Evolutionary conservation across 2,888 invertebrate genomes (phyloP), one percentile per base, ranked within the genome.

Genomic region (Xanthorhoe spadicearia): DNA sequence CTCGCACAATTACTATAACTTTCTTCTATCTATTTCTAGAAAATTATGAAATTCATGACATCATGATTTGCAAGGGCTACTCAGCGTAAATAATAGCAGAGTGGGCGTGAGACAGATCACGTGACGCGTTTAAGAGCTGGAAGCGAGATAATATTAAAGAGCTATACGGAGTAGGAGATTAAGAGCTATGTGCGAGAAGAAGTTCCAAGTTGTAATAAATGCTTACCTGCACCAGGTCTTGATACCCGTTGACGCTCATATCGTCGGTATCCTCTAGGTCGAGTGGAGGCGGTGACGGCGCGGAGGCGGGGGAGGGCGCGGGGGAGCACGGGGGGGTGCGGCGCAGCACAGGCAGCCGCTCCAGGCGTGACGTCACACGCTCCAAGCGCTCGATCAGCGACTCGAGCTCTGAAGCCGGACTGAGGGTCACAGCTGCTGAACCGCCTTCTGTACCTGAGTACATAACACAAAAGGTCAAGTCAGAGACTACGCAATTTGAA

Each of bases 181-280:
- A n/a, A n/a, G n/a, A n/a, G n/a, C n/a, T n/a, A n/a, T 23, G 23
- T 23, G 23, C 23, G 4, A n/a, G n/a, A 28, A 28, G 5, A 28
- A 6, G 8, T 43, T 13, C 13, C 9, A 43, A 43, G 38, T 3
- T 43, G 48, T 48, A 15, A 15, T 15, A 15, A 48, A 17, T 17
- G 48, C 77, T 70, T 64, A 93, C 93, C 88, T 91, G 92, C 71
- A 97, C 84, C 72, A 97, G 94, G 83, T 96, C 96, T 81, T 95
- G 94, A 85, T 95, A 97, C 17, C 96, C 96, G 79, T 94, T 94
- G 74, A 96, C 94, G 83, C 97, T 97, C 97, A 97, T 97, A 75
- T 80, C 91, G 83, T 82, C 84, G 28, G 82, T 77, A 35, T 76
- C 73, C 32, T 81, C 76, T 23, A 80, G 68, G 13, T 77, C 74